These are phyloP conservation scores for Pycnonotus jocosus DNA, from an alignment of 2,113 vertebrate genomes.

Conservation along the genomic window DNA sequence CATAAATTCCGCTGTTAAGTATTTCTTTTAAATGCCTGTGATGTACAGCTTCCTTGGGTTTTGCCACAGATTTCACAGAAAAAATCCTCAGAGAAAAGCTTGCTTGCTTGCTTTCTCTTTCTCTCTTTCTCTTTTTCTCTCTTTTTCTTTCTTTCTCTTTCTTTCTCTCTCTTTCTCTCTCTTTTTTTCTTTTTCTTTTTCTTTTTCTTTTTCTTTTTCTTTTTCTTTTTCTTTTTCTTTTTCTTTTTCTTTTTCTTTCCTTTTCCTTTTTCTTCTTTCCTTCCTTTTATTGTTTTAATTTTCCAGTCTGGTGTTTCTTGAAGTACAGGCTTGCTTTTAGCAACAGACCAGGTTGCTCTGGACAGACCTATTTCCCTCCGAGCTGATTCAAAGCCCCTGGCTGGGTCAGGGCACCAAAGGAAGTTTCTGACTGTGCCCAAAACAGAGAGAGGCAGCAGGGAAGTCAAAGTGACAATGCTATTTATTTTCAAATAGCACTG, in stretches of 20 bases:
- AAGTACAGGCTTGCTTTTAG: background rate
- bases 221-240: accelerated
- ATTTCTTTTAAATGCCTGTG: background rate
- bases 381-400: background rate
- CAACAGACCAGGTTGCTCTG: background rate
- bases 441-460: background rate
- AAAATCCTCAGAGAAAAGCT: background rate
- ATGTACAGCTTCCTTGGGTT: background rate
- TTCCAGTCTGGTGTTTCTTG: background rate
- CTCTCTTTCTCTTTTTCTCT: no score
- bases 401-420: background rate
- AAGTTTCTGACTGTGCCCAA: background rate
- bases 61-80: background rate
- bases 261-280: no score
- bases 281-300: background rate
- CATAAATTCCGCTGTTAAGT: background rate
- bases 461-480: background rate
- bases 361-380: background rate
- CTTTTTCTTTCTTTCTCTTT: no score
- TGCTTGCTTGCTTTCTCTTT: no score
- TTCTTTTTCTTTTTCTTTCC: no score
- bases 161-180: no score
- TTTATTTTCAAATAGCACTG: background rate
- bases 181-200: no score
- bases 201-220: no score